These are phyloP conservation scores for Emmelina monodactyla DNA, from an alignment of 2,888 invertebrate species.

Conservation along the genomic window DNA sequence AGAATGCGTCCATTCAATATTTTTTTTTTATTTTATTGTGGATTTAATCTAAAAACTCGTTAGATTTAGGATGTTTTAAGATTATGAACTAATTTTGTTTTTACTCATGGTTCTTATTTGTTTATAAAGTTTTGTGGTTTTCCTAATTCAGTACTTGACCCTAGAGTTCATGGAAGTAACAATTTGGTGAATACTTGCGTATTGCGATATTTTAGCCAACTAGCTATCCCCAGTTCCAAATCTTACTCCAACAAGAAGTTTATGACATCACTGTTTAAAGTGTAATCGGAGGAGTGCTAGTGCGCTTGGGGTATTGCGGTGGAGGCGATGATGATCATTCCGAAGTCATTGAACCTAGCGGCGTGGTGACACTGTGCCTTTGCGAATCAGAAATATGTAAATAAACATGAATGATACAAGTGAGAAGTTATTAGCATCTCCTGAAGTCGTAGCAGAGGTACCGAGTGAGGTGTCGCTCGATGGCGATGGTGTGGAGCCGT, in stretches of 20 bases:
- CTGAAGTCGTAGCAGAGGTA: constrained; percentile 21
- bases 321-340: constrained; percentile 38
- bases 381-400: constrained; percentile 59
- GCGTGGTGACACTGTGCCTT: constrained; percentile 52
- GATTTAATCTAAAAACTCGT: too few relatives aligned
- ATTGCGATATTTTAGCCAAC: constrained; percentile 46
- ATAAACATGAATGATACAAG: constrained; percentile 65
- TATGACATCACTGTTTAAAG: too few relatives aligned
- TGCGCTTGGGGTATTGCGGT: constrained; percentile 9
- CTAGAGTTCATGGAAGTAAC: constrained; percentile 49
- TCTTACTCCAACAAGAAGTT: too few relatives aligned
- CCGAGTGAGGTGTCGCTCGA: constrained; percentile 1
- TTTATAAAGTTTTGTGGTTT: too few relatives aligned
- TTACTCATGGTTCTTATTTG: too few relatives aligned
- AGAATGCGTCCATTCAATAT: too few relatives aligned
- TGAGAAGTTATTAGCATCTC: constrained; percentile 52
- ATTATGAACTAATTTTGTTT: too few relatives aligned
- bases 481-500: too few relatives aligned
- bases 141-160: too few relatives aligned
- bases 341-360: constrained; percentile 45
- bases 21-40: too few relatives aligned
- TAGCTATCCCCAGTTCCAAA: too few relatives aligned
- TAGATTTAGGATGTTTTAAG: too few relatives aligned
- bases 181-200: constrained; percentile 41
- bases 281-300: not conserved